Base-by-base conservation (phyloP, 2,797 vertebrate genomes). In the Galagoides demidoff region DNA sequence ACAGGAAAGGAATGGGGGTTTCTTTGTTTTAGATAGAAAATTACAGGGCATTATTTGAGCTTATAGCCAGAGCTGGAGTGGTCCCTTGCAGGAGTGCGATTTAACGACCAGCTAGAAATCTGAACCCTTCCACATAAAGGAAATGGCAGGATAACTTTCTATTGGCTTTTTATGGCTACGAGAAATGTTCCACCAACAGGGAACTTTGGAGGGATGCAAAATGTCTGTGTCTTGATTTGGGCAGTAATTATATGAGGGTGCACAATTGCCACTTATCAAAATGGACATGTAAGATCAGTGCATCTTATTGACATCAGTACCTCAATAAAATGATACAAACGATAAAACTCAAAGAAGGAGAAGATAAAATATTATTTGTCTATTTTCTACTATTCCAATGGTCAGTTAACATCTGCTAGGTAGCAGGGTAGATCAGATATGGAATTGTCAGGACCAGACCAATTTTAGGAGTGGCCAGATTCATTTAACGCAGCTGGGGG, bases 21-120 rank as follows among this genome's bases (percentile, higher is more conserved):
- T 89, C 94, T 97, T 78, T 96, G 94, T 76, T 82, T 25, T 6
- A 95, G 85, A 86, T 49, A 31, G 43, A 96, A 96, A 95, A 96
- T 92, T 1, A 92, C 96, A 96, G 97, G 45, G 25, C 5, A 31
- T 52, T 57, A 29, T 96, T 96, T 89, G 31, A 92, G 74, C 89
- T 74, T 95, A 55, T 39, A 76, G 79, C 81, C 81, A 64, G 45
- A 45, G 37, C 64, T 94, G 66, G 55, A 81, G 59, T 25, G 68
- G 73, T 66, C 27, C 64, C 59, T 85, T 90, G 68, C 11, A 83
- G 52, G 52, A 78, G 25, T 59, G 37, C 29, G 64, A 27, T 88
- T 93, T 92, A 85, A 83, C 45, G 73, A 73, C 3, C 71, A 89
- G 52, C 45, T 52, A 90, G 76, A n/a, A 87, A 55, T 55, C 73